Conservation (phyloP, 2,888 invertebrate species). For the Xylota segnis region DNA sequence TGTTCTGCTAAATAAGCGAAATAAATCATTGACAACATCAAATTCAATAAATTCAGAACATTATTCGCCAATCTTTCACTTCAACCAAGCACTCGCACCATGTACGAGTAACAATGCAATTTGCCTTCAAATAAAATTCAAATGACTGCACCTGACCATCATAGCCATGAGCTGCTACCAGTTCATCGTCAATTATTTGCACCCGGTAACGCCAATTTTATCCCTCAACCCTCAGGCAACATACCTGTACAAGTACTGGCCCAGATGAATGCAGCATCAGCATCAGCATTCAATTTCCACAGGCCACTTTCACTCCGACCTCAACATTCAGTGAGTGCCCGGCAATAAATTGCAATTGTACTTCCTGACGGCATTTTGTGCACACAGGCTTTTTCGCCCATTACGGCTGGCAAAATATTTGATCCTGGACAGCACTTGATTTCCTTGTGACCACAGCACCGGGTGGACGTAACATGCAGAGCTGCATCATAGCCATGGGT, state of each 20-base stretch:
- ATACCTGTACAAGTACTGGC: slow-evolving; percentile 61
- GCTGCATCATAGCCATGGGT: slow-evolving; percentile 62
- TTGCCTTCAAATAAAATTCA: slow-evolving; percentile 75
- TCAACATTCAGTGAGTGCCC: slow-evolving; percentile 65
- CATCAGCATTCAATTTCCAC: slow-evolving; percentile 75
- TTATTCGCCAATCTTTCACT: slow-evolving; percentile 67
- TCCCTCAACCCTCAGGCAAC: slow-evolving; percentile 27
- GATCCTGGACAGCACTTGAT: slow-evolving; percentile 77
- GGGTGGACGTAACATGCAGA: slow-evolving; percentile 68
- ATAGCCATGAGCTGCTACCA: slow-evolving; percentile 35
- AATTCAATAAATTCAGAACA: slow-evolving; percentile 74
- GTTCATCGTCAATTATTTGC: slow-evolving; percentile 75
- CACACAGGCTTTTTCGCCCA: slow-evolving; percentile 70
- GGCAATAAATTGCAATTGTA: slow-evolving; percentile 77
- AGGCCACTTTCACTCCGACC: slow-evolving; percentile 48
- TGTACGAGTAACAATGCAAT: slow-evolving; percentile 70
- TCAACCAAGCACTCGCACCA: slow-evolving; percentile 14
- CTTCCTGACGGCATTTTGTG: slow-evolving; percentile 72
- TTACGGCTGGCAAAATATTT: slow-evolving; percentile 75
- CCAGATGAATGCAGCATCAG: slow-evolving; percentile 63
- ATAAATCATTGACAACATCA: slow-evolving; percentile 72
- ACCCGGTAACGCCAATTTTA: slow-evolving; percentile 75
- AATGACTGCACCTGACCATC: slow-evolving; percentile 68
- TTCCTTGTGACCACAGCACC: slow-evolving; percentile 76
- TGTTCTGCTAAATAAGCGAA: slow-evolving; percentile 44